Conservation (phyloP, 2,113 vertebrate genomes). For the Bos javanicus region DNA sequence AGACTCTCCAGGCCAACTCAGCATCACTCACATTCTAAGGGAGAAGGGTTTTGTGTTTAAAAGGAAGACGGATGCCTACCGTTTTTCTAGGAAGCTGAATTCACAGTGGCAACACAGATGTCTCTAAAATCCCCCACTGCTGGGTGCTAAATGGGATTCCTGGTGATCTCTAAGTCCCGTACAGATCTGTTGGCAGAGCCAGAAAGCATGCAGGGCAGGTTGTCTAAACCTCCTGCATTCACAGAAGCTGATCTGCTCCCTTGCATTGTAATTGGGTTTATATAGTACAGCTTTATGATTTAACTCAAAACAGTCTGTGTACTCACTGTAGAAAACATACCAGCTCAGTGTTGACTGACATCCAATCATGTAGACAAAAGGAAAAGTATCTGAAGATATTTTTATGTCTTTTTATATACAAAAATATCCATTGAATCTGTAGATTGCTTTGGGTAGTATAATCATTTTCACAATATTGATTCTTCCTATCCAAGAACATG, state of each 20-base stretch:
- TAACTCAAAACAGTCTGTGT: neutral
- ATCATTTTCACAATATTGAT: neutral
- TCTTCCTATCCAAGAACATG: neutral
- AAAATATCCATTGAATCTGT: neutral
- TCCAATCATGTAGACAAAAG: neutral
- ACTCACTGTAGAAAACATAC: neutral
- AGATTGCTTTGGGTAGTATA: neutral
- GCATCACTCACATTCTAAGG: neutral
- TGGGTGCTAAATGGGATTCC: neutral
- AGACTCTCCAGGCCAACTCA: neutral
- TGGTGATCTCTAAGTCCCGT: rapidly evolving
- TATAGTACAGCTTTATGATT: neutral
- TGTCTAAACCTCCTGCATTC: rapidly evolving
- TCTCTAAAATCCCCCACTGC: neutral
- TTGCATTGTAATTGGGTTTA: no score
- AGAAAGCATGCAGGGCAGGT: rapidly evolving
- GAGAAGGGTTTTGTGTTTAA: neutral
- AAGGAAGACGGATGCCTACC: neutral
- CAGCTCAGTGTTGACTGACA: neutral
- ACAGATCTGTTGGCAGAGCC: neutral
- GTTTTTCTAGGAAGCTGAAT: neutral
- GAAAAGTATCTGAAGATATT: neutral
- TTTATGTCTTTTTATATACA: neutral
- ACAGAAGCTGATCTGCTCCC: rapidly evolving
- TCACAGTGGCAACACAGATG: neutral